Evolutionary conservation across 2,888 invertebrate genomes (phyloP), one percentile per base, ranked within the genome.

Genomic region (Polymixis lichenea): DNA sequence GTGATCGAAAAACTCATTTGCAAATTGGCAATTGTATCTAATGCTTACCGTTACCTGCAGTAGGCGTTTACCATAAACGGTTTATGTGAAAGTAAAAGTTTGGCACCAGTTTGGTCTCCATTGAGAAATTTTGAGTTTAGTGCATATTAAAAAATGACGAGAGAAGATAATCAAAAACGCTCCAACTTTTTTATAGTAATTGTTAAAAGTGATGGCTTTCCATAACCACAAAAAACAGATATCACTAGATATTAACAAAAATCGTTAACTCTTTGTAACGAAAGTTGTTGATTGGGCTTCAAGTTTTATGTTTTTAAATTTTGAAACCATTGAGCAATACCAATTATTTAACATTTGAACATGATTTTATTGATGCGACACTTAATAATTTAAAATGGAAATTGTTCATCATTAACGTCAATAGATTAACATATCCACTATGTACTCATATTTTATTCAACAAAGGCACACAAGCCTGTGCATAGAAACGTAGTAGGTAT

Each of bases 221-320:
- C 46, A 58, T 25, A 51, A 60, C 25, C 32, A 71, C 60, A 72
- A 81, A 69, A 9, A 61, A 22, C 5, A 55, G n/a, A n/a, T n/a
- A n/a, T n/a, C n/a, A n/a, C n/a, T n/a, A n/a, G n/a, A 6, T 77
- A 46, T 66, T 25, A 82, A 68, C 55, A 70, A 82, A 22, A 61
- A 46, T 15, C 55, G 56, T 66, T 11, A 69, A 61, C 46, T 65
- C 25, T 46, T 75, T 70, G 25, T 55, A 73, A 64, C 28, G 1
- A 62, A 81, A 58, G 19, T 67, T 67, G 43, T 55, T 66, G 65
- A 72, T 75, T 77, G 53, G 32, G 71, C 49, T 69, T 75, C 43
- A 65, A 81, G 62, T 75, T 72, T 53, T 75, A 65, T 80, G 62
- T 75, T 72, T 53, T 75, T 72, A 51, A 72, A 65, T 46, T 64